Evolutionary conservation across 1,140 invertebrate species (phyloP).

Genomic region (Chrysopa pallens): DNA sequence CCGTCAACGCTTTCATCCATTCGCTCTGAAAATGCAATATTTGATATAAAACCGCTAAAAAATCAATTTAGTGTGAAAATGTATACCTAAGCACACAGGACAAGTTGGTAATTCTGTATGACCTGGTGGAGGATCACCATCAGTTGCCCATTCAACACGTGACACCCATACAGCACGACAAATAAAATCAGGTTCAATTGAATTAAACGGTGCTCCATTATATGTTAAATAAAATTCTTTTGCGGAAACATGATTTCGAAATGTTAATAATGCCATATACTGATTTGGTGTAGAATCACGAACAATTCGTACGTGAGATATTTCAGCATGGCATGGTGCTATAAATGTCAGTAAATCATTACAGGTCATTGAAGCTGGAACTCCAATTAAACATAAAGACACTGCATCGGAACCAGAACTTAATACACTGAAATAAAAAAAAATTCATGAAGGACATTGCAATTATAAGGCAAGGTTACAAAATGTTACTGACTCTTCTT

Average conservation of each 20-base stretch:
- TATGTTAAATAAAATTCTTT: conserved; percentile 85
- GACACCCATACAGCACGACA: conserved; percentile 94
- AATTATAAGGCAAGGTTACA: no score
- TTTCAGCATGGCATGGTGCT: conserved; percentile 77
- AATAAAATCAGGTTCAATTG: conserved; percentile 70
- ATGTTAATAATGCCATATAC: conserved; percentile 89
- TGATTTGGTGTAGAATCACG: conserved; percentile 78
- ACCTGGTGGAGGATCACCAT: conserved; percentile 46
- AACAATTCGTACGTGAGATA: conserved; percentile 83
- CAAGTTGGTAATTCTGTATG: conserved; percentile 95
- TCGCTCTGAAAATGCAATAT: conserved; percentile 45
- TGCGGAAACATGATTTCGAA: conserved; percentile 52
- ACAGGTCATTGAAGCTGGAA: conserved; percentile 84
- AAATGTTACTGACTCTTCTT: conserved; percentile 70
- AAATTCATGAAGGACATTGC: conserved; percentile 4
- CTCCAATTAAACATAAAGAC: conserved; percentile 79
- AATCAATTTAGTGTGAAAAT: background rate
- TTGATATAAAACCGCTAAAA: background rate
- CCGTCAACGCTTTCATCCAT: conserved; percentile 98
- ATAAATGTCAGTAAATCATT: conserved; percentile 90
- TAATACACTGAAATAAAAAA: conserved; percentile 29
- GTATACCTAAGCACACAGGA: conserved; percentile 61
- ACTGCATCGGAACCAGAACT: conserved; percentile 51
- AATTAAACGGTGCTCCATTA: conserved; percentile 85
- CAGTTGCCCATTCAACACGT: conserved; percentile 64